Evolutionary conservation across 1,140 invertebrate species (phyloP), one percentile per base, ranked within the genome.

Genomic region (Zelostemma sp.): DNA sequence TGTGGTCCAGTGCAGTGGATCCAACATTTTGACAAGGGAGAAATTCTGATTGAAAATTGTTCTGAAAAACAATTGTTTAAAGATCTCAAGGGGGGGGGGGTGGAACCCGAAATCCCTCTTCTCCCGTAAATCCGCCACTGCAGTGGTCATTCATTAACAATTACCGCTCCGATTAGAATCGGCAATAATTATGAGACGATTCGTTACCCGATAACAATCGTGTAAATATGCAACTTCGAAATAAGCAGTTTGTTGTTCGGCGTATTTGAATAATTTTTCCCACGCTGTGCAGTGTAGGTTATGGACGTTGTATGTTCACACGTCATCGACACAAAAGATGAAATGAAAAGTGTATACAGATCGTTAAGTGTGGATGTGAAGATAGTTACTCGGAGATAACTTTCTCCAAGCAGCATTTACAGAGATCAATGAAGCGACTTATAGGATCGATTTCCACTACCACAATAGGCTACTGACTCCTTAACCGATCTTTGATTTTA

Each of bases 361-460:
- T 69, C 60, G 62, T 51, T 60, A 58, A 55, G 54, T 50, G 43
- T 38, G 38, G 49, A 56, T 43, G 53, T 57, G 55, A 63, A 67
- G 68, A 74, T 69, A 70, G 62, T 72, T 72, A 61, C 66, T 46
- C 62, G 48, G 49, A 60, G 68, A 72, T 68, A 72, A 72, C 73
- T 75, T 75, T 75, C 73, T 72, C 73, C 73, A 25, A 48, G 50
- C 53, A 60, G 51, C 70, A 54, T 73, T 73, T 66, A 65, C 60
- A 48, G 67, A 47, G 63, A 66, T 68, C 70, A 72, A 72, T 70
- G 69, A 70, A 75, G 60, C 56, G 64, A 64, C 60, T 28, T n/a
- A 28, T 63, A 31, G 53, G 73, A 61, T 68, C 66, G 54, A 66
- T 72, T 76, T 58, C 40, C 40, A 50, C 33, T 45, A 33, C 45